Base-by-base conservation (phyloP, 1,140 invertebrate species). In the Samia ricini region DNA sequence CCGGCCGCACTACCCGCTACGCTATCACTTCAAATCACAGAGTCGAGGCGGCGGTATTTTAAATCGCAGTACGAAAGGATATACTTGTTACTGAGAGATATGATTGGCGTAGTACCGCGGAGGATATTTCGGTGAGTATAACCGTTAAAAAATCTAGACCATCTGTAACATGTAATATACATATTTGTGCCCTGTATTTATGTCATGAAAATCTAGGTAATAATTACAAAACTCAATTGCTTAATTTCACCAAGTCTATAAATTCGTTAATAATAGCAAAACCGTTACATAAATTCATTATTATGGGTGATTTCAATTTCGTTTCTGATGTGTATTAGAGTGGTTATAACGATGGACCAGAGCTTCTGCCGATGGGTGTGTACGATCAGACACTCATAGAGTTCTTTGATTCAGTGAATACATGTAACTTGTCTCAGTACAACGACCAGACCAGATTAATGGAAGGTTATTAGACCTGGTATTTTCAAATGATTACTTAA, bases 121-220 rank as follows among this genome's bases (percentile, higher is more conserved):
- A 69, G 23, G 63, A 66, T n/a, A 56, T 69, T 12, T 69, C 63
- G 68, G 56, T 69, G 12, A 42, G 63, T 1, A 3, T 69, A 21
- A 56, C 36, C 23, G 5, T 60, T 12, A 62, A 61, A 48, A 60
- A 26, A 22, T 62, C 60, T 49, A 15, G 10, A 56, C 33, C 33
- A 2, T n/a, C 22, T 1, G 18, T 19, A 7, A 49, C 12, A 3
- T 50, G 48, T 26, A 71, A 64, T 22, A 22, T 67, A 29, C 62
- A 62, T 50, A 51, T 71, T 15, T 67, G 68, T 23, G 57, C 61
- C 4, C n/a, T 71, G 20, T 71, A 71, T 55, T 29, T 71, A 20
- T 71, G 61, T 51, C 51, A 61, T 8, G 21, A 71, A 56, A 61
- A 60, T n/a, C 33, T 62, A 15, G 63, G 69, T 5, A 50, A 65